Percentiles rank a stretch among this genome's conserved stretches.
phyloP scores from a whole-genome alignment of 2,113 vertebrate genomes.

The Pseudorectes ferrugineus region DNA sequence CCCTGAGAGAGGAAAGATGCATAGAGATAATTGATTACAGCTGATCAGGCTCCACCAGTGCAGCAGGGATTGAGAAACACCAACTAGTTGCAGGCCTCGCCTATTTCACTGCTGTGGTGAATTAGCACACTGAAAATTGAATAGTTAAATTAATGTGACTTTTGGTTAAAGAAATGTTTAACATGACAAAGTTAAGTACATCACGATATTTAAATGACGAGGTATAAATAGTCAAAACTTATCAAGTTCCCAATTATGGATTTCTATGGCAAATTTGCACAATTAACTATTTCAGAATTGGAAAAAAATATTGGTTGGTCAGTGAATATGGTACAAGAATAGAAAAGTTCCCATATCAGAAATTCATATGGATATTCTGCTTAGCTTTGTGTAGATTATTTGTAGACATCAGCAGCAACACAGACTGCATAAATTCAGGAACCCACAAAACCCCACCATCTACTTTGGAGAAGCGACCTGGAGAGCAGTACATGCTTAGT shows the following conservation, averaged over 20 bases:
- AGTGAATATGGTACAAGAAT: background rate
- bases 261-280: background rate
- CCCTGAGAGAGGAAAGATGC: background rate
- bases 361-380: background rate
- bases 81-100: background rate
- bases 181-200: background rate
- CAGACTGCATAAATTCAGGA: background rate
- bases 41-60: background rate
- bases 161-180: background rate
- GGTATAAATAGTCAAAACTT: background rate
- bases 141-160: background rate
- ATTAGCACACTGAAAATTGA: background rate
- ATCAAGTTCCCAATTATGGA: background rate
- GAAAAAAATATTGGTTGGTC: background rate
- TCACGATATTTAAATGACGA: background rate
- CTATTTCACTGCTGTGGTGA: background rate
- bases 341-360: background rate
- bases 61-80: background rate
- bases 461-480: background rate
- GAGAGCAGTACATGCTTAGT: background rate
- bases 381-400: background rate
- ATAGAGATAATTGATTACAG: background rate
- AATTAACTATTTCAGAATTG: background rate
- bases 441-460: fast-evolving
- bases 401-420: background rate